A percentile compares a stretch with the other conserved stretches of the same genome.
These are phyloP conservation scores for Delia radicum DNA, from an alignment of 1,140 invertebrate genomes.

Conservation along the genomic window DNA sequence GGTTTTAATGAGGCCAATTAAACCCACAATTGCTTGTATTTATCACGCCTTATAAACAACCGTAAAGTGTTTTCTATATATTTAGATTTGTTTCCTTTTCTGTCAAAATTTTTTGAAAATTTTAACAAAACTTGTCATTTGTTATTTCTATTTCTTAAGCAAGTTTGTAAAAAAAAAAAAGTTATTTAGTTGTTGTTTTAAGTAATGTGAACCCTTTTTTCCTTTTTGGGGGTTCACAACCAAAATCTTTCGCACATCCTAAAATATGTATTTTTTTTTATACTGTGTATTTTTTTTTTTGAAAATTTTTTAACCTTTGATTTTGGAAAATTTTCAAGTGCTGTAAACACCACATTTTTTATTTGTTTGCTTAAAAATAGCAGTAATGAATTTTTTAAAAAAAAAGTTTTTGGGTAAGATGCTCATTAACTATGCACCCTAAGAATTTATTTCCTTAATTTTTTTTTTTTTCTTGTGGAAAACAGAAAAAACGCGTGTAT, in stretches of 20 bases:
- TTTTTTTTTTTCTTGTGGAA: not conserved
- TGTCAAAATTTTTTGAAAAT: not conserved
- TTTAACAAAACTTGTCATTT: not conserved
- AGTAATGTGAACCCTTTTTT: no score
- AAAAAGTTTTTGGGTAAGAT: not conserved
- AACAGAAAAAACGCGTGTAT: not conserved
- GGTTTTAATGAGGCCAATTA: constrained; percentile 7
- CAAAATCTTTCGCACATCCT: no score
- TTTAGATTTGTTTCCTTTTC: no score
- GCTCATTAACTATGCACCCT: constrained; percentile 13
- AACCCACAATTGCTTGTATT: not conserved
- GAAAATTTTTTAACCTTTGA: not conserved
- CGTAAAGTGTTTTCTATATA: not conserved
- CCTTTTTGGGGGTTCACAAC: no score
- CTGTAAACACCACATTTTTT: not conserved
- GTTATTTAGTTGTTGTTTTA: no score
- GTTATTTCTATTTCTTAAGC: no score
- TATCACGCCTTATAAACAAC: not conserved
- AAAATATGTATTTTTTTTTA: no score
- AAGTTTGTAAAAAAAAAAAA: no score
- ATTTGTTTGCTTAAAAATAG: not conserved
- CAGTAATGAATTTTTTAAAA: no score
- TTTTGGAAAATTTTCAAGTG: constrained; percentile 10
- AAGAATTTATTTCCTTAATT: not conserved
- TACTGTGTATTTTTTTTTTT: not conserved